Conservation (phyloP, 1,140 invertebrate genomes). For the Microplitis demolitor region DNA sequence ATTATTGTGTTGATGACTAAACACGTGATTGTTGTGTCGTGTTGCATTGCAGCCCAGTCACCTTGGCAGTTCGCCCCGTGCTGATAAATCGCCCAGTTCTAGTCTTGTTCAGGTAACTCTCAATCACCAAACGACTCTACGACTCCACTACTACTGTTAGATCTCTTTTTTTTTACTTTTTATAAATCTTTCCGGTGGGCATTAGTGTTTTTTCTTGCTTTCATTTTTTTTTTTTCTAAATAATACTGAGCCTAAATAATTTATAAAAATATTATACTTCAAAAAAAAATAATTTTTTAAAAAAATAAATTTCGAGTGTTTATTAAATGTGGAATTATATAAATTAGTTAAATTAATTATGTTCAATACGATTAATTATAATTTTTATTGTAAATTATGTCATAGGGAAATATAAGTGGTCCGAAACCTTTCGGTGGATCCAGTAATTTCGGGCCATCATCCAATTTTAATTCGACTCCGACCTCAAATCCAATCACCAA, state of each 20-base stretch:
- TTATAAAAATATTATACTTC: no score
- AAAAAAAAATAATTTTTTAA: background rate
- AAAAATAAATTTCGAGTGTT: no score
- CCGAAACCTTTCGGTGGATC: conserved; percentile 68
- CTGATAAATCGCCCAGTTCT: conserved; percentile 50
- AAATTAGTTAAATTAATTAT: no score
- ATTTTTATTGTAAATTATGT: conserved; percentile 17
- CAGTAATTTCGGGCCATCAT: conserved; percentile 43
- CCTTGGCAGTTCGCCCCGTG: conserved; percentile 52
- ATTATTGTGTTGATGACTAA: conserved; percentile 8
- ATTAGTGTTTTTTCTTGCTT: no score
- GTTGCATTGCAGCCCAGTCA: conserved; percentile 54
- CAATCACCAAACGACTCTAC: conserved; percentile 38
- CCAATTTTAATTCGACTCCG: conserved; percentile 48
- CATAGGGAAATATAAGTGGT: conserved; percentile 54
- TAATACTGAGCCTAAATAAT: no score
- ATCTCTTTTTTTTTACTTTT: background rate
- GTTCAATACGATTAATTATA: background rate
- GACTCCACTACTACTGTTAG: background rate
- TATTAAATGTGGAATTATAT: no score
- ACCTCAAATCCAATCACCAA: conserved; percentile 54
- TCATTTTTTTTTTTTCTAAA: no score
- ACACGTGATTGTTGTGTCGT: conserved; percentile 56
- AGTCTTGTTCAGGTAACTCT: conserved; percentile 58
- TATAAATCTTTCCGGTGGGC: background rate